Percentiles rank a stretch among this genome's conserved stretches.
Evolutionary conservation across 2,888 invertebrate species (phyloP).

Genomic region (Thereva unica): DNA sequence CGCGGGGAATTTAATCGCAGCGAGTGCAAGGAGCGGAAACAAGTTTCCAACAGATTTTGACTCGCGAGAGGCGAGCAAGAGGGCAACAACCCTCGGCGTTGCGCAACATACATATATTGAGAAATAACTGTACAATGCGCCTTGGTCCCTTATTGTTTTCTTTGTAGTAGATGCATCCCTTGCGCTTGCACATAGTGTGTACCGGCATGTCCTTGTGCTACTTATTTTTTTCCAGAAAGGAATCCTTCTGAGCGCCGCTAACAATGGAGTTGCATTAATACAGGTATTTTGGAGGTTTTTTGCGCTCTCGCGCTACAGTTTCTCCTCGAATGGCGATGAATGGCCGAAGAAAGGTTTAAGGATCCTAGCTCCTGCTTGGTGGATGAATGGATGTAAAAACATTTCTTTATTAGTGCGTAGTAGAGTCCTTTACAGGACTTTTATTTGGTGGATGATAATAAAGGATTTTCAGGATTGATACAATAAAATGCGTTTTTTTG

Average conservation of each 20-base stretch:
- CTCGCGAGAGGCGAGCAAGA: conserved; percentile 7
- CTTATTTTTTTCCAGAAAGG: not conserved
- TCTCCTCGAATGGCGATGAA: conserved; percentile 22
- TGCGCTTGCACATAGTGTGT: too few species aligned
- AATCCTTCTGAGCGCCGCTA: not conserved
- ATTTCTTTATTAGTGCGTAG: conserved; percentile 5
- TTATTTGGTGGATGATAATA: conserved; percentile 10
- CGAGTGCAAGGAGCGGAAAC: not conserved
- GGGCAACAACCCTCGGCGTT: conserved; percentile 26
- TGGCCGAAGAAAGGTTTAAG: conserved; percentile 10
- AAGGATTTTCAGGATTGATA: conserved; percentile 22
- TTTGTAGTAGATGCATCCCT: too few species aligned
- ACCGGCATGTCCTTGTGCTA: not conserved
- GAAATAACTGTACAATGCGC: conserved; percentile 3
- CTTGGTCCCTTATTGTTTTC: not conserved
- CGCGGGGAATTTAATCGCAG: not conserved
- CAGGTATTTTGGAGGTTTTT: conserved; percentile 37
- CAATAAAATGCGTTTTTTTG: conserved; percentile 1
- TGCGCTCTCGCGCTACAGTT: conserved; percentile 20
- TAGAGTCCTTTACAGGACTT: conserved; percentile 7
- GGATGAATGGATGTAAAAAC: conserved; percentile 27
- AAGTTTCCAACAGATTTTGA: conserved; percentile 9
- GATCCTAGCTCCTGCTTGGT: not conserved
- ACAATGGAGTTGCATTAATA: conserved; percentile 35
- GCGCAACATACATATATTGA: conserved; percentile 24